Evolutionary conservation across 2,797 vertebrate genomes (phyloP).

Genomic region (Hippocampus kuda): DNA sequence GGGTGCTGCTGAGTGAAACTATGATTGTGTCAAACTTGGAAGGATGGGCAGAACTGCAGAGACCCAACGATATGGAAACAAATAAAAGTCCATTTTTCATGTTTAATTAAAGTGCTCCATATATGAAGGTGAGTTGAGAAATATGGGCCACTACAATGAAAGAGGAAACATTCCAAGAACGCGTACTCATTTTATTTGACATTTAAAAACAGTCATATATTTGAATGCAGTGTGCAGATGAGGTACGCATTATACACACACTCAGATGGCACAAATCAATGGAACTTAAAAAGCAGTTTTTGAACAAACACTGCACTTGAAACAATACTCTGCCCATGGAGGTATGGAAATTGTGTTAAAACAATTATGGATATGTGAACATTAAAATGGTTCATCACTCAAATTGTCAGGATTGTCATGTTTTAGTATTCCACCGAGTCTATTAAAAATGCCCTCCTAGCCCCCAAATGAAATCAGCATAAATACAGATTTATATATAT

Average conservation of each 20-base stretch:
- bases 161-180: slow-evolving; percentile 22
- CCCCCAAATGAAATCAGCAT: background rate
- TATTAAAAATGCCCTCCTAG: background rate
- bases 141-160: background rate
- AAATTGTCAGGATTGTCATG: background rate
- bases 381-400: background rate
- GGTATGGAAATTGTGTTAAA: background rate
- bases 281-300: slow-evolving; percentile 34
- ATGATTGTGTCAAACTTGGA: no score
- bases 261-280: slow-evolving; percentile 59
- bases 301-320: background rate
- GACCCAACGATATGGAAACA: no score
- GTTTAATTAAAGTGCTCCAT: no score
- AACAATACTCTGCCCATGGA: slow-evolving; percentile 4
- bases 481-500: background rate
- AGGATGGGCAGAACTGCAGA: no score
- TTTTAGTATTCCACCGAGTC: background rate
- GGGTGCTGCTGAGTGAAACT: no score
- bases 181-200: slow-evolving; percentile 44
- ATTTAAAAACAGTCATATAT: slow-evolving; percentile 23
- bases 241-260: slow-evolving; percentile 42
- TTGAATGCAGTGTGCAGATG: slow-evolving; percentile 17
- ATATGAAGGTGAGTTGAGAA: no score
- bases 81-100: no score
- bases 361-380: background rate